Evolutionary conservation across 2,113 vertebrate species (phyloP), one percentile per base, ranked within the genome.

Genomic region (Petaurus breviceps): DNA sequence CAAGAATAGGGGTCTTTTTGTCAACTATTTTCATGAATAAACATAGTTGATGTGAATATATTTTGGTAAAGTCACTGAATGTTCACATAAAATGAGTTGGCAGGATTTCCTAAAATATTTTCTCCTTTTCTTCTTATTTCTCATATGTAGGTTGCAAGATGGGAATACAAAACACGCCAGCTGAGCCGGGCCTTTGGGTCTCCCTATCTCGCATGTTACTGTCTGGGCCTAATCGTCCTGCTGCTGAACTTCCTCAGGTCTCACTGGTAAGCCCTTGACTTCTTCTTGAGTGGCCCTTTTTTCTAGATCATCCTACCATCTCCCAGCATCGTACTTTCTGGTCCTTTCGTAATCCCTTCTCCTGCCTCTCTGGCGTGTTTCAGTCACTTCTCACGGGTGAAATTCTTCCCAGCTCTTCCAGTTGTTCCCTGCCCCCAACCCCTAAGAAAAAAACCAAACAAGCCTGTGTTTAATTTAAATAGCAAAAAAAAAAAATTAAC

Each of bases 231-330:
- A 0, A 68, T 98, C 94, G 99, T 99, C 97, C 94, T 99, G 93
- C 90, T 99, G 46, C 98, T 99, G 90, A 99, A 99, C 61, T 92
- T 99, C 0, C 99, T 99, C 95, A 98, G 99, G 52, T 99, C 99
- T 77, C 99, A 99, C 98, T 99, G 99, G 99, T 99, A 98, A 99
- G 98, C 23, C 14, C 28, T 6, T 22, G 68, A 61, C 91, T 25
- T 12, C 10, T 14, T 4, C 12, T 24, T 6, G 25, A 43, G 14
- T 4, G 8, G 7, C 14, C 47, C 8, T 4, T 52, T 61, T 2
- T 24, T 46, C 28, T 55, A 37, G 31, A 61, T 9, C 55, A 57
- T 28, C 55, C 10, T 16, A 19, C 37, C 14, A 14, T 22, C 19
- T 84, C 37, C 37, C 68, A 22, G n/a, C 14, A 22, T 12, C 43